Evolutionary conservation across 1,140 invertebrate genomes (phyloP), one percentile per base, ranked within the genome.

Genomic region (Aradophagus sp.): DNA sequence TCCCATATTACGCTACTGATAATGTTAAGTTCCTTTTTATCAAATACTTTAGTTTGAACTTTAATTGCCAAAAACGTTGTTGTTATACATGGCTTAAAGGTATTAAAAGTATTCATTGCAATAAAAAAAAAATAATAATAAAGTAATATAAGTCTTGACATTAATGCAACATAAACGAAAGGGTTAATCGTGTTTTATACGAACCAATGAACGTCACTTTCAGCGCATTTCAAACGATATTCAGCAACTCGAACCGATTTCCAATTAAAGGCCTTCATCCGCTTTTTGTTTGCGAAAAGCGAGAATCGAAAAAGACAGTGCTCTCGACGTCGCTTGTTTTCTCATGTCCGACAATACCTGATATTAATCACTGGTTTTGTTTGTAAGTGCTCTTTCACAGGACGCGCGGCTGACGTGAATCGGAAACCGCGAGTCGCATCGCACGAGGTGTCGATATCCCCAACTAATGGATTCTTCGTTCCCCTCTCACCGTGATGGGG

Each of bases 391-490:
- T 39, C 44, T 32, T 20, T 45, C 29, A 12, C 20, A 11, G 7
- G 20, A 56, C 7, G 13, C 13, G n/a, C 20, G 27, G n/a, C 15
- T 15, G 44, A 50, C 48, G 16, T 56, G 56, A 62, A 62, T 62
- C 42, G 45, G 42, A 62, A 62, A 61, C 48, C 62, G 36, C 50
- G n/a, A 63, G 31, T 63, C 42, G 35, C 35, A 65, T 55, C 61
- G 31, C 41, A 50, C 41, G 11, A 29, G 19, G 23, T 69, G 48
- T 47, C 56, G 47, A 59, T 68, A 53, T 34, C 48, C n/a, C 35
- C 20, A 26, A 48, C 66, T 62, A 69, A 62, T 61, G 50, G 66
- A 69, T 62, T 69, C 55, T 70, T 48, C 50, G 27, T 52, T 58
- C 42, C 52, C 58, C 17, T 39, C 27, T 42, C 11, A 7, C 14